Evolutionary conservation across 2,888 invertebrate genomes (phyloP).

Genomic region (Melipona bicolor): DNA sequence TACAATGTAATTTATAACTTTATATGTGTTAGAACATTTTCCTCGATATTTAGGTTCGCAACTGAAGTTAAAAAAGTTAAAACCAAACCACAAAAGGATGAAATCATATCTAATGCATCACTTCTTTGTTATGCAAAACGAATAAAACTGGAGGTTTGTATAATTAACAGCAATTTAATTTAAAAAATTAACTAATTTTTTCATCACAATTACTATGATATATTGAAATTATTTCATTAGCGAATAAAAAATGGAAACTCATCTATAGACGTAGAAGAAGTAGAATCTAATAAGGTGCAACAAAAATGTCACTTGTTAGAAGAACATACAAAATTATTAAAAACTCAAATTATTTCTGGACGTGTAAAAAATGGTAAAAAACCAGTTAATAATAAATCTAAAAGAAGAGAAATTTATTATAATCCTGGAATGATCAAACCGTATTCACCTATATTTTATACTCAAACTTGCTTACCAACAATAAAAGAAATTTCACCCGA

Average conservation of each 20-base stretch:
- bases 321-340: conserved; percentile 78
- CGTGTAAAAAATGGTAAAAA: conserved; percentile 53
- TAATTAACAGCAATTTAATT: neutral
- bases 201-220: conserved; percentile 14
- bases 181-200: neutral
- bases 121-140: conserved; percentile 89
- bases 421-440: conserved; percentile 69
- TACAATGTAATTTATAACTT: neutral
- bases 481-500: conserved; percentile 71
- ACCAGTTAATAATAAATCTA: conserved; percentile 64
- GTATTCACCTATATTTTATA: conserved; percentile 29
- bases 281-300: conserved; percentile 74
- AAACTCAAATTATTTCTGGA: conserved; percentile 76
- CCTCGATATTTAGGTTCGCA: conserved; percentile 88
- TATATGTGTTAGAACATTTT: conserved; percentile 17
- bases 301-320: conserved; percentile 76
- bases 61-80: conserved; percentile 92
- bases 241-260: conserved; percentile 62
- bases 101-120: conserved; percentile 89
- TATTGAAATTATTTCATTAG: conserved; percentile 48
- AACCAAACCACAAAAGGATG: conserved; percentile 92
- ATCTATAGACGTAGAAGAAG: conserved; percentile 71
- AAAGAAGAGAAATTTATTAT: conserved; percentile 78
- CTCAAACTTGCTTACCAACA: conserved; percentile 62
- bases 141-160: conserved; percentile 85